phyloP scores from a whole-genome alignment of 2,888 invertebrate species.

The Ptychoptera albimana region DNA sequence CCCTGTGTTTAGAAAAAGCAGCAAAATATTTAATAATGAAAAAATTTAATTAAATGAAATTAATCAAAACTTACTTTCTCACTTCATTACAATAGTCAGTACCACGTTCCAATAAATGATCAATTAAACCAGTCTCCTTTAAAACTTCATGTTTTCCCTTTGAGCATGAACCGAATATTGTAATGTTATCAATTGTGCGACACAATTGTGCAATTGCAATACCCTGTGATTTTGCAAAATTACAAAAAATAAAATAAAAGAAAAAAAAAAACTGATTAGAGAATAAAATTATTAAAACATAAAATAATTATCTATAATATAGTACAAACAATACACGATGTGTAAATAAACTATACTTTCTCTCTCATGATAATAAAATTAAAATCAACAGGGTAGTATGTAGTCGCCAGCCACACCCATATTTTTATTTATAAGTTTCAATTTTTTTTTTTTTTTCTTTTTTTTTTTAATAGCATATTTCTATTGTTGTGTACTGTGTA shows the following conservation, averaged over 20 bases:
- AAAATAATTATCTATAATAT: neutral
- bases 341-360: neutral
- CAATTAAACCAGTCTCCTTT: conserved; percentile 51
- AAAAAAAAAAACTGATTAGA: neutral
- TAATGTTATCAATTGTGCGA: conserved; percentile 63
- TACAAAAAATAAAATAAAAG: conserved; percentile 1
- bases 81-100: conserved; percentile 72
- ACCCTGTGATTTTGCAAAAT: conserved; percentile 39
- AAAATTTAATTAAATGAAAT: conserved; percentile 1
- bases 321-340: neutral
- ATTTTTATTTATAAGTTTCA: no score
- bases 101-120: conserved; percentile 64
- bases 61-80: conserved; percentile 47
- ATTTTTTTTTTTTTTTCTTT: no score
- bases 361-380: no score
- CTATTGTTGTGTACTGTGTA: no score
- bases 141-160: conserved; percentile 73
- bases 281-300: neutral
- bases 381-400: no score
- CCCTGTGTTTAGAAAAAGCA: conserved; percentile 28
- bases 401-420: no score
- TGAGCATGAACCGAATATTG: conserved; percentile 72
- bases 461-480: no score
- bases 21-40: neutral
- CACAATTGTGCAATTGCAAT: conserved; percentile 72